Base-by-base conservation (phyloP, 2,797 vertebrate genomes). In the Threskiornis aethiopicus region DNA sequence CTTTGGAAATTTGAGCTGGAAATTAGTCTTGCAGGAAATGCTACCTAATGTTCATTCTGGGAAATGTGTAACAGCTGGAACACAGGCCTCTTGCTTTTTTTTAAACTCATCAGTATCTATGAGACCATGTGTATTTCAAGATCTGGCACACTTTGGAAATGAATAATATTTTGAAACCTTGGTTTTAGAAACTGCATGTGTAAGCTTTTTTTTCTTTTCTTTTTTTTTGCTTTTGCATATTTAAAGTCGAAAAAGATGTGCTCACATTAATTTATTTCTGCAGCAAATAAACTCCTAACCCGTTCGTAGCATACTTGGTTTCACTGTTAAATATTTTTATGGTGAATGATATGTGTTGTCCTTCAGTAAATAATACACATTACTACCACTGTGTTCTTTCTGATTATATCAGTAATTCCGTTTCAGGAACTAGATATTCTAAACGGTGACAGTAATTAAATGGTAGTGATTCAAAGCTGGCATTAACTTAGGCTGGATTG, bases 11-110 rank as follows among this genome's bases (percentile, higher is more conserved):
- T n/a, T 83, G 87, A 93, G 76, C 46, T 94, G 49, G 70, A 89
- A 95, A 79, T 88, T 19, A 91, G 58, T 57, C 76, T 75, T 87
- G 51, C 79, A 85, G 91, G 87, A 96, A 87, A 77, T 75, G 79
- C 87, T 94, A 80, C 91, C 76, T 96, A 39, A 67, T 89, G 79
- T 91, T 96, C 95, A 70, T 85, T 86, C 44, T 85, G 82, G 72
- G 85, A 92, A 59, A 72, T 47, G 39, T 88, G 41, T 73, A 88
- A 88, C 91, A 95, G 54, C 82, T 95, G 94, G 65, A 91, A 67
- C 35, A 79, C 11, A 80, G 35, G 29, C 41, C 29, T 46, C 3
- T 57, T 77, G 35, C 57, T 86, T 92, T 87, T 91, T 69, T 55
- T 91, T 86, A 41, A 89, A 77, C 41, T 84, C 51, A 26, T 66